These are phyloP conservation scores for Amniataba percoides DNA, from an alignment of 2,797 vertebrate genomes.

Conservation along the genomic window DNA sequence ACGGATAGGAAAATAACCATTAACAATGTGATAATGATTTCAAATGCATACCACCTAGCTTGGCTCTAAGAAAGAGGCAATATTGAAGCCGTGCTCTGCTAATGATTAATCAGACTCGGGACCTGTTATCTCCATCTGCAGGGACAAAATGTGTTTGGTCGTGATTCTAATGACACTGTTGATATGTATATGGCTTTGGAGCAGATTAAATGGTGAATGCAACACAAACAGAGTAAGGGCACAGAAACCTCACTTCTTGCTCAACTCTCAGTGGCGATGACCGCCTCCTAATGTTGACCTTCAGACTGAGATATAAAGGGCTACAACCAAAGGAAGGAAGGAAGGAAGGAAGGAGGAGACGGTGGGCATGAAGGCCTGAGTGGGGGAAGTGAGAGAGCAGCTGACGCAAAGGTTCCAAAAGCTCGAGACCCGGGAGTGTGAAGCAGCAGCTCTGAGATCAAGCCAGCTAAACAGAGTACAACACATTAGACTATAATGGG, in stretches of 20 bases:
- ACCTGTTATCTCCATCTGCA: constrained; percentile 47
- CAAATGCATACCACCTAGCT: not conserved
- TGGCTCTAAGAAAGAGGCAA: not conserved
- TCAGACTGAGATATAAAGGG: constrained; percentile 56
- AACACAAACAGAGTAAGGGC: constrained; percentile 59
- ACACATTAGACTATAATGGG: constrained; percentile 65
- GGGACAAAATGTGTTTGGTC: constrained; percentile 41
- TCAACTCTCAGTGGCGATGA: constrained; percentile 64
- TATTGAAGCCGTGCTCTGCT: constrained; percentile 40
- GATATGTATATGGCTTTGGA: constrained; percentile 54
- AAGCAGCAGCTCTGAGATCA: constrained; percentile 48
- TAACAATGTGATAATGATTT: constrained; percentile 5
- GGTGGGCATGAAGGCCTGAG: constrained; percentile 15
- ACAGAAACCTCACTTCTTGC: constrained; percentile 46
- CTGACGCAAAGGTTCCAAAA: constrained; percentile 41
- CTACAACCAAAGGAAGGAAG: constrained; percentile 35
- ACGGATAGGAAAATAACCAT: not conserved
- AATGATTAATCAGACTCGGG: constrained; percentile 55
- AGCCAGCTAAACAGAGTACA: constrained; percentile 53
- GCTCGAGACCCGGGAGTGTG: constrained; percentile 47
- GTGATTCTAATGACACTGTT: constrained; percentile 57
- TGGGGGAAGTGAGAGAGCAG: constrained; percentile 27
- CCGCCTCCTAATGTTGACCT: constrained; percentile 69
- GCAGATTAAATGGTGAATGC: constrained; percentile 62
- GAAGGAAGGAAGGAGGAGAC: not conserved